Evolutionary conservation across 2,113 vertebrate genomes (phyloP), one percentile per base, ranked within the genome.

Genomic region (Cairina moschata): DNA sequence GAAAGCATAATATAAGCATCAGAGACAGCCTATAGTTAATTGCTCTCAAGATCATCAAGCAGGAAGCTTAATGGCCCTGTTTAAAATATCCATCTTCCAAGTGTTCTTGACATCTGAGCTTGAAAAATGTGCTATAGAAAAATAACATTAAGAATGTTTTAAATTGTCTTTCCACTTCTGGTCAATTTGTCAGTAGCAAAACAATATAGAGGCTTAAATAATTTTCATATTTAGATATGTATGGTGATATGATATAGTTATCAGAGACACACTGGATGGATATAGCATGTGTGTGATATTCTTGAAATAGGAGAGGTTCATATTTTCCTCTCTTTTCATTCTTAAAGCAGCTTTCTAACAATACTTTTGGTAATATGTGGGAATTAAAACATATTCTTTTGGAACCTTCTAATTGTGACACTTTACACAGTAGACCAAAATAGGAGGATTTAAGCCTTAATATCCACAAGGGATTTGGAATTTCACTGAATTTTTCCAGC

Each of bases 301-400:
- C 25, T 12, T 31, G 4, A 22, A 13, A 13, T 36, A 77, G 2
- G 4, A 60, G 4, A 8, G 1, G 12, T 55, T 62, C 1, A 2
- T 17, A 9, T 54, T 72, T 84, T 77, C n/a, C n/a, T 55, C 8
- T 58, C 22, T 42, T 89, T 92, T 34, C 14, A 38, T 66, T 83
- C 9, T 77, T 46, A 60, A 66, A 83, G 13, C 14, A 59, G 3
- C 2, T 74, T 85, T 66, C 65, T 58, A 73, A 4, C 34, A 76
- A 46, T 67, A 67, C 13, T 94, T 77, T 78, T 81, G 31, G n/a
- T 86, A 63, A 63, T 52, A 40, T 52, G 8, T 55, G 38, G 85
- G 4, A 59, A 83, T 38, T 52, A 54, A 73, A 16, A 68, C 28
- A 32, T 34, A n/a, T 8, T 50, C 48, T 31, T 66, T 16, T 86